Evolutionary conservation across 1,140 invertebrate genomes (phyloP), one percentile per base, ranked within the genome.

Genomic region (Sarcophaga bullata): DNA sequence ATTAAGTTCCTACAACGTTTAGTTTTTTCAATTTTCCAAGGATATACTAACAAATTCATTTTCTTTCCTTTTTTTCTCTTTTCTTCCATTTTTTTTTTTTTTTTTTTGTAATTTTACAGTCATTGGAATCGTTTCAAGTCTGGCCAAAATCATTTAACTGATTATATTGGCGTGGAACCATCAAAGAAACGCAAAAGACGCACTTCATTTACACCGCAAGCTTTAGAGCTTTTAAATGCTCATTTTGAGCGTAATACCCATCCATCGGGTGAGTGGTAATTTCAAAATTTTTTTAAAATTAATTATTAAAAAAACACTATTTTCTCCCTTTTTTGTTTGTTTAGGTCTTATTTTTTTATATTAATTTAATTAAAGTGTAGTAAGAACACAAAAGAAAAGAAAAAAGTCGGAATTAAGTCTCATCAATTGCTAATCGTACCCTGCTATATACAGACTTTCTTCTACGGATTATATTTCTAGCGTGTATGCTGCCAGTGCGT

Each of bases 171-270:
- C 47, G 97, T 97, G 87, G 97, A 98, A 89, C 97, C 97, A 5
- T 97, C 96, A 80, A 99, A 99, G 92, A 99, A 99, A 88, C 92
- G 98, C 84, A 99, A 99, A 92, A 91, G 98, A 85, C 93, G 98
- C 85, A 99, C 98, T 11, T 98, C 97, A 0, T 99, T 99, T 91
- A 98, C 98, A 10, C 98, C 98, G 1, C 96, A 98, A 90, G 98
- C 98, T 13, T 90, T 99, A 82, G 98, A 99, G 91, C 91, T 98
- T 80, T 92, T 99, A 8, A 99, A 99, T 91, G 94, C 95, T 80
- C 97, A 98, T 91, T 99, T 99, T 91, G 96, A 98, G 90, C 94
- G 96, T 87, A 99, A 98, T 91, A 98, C 98, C 80, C 98, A 99
- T 94, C 98, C 98, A 19, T 98, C 97, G 91, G 97, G 98, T 98